These are phyloP conservation scores for Folsomia manolachei DNA, from an alignment of 2,888 invertebrate species.

Conservation along the genomic window DNA sequence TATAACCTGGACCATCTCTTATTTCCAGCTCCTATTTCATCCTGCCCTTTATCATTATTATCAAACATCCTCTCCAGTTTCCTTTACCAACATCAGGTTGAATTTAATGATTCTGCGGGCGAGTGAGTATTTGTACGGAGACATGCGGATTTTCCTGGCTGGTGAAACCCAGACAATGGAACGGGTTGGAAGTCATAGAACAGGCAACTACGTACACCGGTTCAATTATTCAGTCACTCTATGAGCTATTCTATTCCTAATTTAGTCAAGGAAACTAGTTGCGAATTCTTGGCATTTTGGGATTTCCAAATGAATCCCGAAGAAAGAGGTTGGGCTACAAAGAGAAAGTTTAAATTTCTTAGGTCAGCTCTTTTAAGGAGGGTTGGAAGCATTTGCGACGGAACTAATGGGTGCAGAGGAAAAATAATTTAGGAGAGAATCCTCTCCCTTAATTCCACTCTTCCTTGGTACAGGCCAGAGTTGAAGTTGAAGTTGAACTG, in stretches of 20 bases:
- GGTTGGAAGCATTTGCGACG: too few relatives aligned
- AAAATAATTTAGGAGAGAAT: background rate
- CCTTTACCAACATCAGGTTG: background rate
- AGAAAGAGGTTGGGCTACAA: background rate
- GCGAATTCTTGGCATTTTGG: slow-evolving; percentile 11
- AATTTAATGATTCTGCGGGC: background rate
- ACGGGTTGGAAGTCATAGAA: background rate
- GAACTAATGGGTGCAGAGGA: background rate
- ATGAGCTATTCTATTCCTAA: too few relatives aligned
- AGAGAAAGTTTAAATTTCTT: slow-evolving; percentile 13
- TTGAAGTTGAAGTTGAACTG: too few relatives aligned
- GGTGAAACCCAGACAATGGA: background rate
- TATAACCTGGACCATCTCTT: too few relatives aligned
- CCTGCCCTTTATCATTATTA: too few relatives aligned
- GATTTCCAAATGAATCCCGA: slow-evolving; percentile 15
- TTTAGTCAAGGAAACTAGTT: background rate
- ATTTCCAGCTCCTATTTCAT: too few relatives aligned
- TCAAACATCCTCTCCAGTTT: too few relatives aligned
- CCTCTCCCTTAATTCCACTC: too few relatives aligned
- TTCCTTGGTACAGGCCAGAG: background rate
- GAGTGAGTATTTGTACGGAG: background rate
- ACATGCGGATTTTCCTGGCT: background rate
- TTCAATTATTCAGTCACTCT: slow-evolving; percentile 11
- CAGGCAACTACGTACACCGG: background rate
- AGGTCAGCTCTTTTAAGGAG: background rate